phyloP scores from a whole-genome alignment of 2,113 vertebrate species.

The Romanogobio albipinnatus region DNA sequence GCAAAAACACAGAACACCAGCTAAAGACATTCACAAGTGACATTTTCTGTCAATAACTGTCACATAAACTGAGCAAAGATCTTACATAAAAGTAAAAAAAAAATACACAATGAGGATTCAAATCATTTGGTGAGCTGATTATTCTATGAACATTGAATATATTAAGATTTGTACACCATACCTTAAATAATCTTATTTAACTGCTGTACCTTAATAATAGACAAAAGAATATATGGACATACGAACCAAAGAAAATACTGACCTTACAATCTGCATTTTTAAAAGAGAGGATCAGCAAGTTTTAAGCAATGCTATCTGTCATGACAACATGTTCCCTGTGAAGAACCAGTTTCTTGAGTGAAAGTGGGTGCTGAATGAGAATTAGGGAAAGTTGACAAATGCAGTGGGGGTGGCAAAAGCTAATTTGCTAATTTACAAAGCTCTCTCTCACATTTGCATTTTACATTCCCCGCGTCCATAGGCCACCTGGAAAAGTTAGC shows the following conservation, averaged over 20 bases:
- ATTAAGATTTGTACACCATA: neutral
- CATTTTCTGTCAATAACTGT: neutral
- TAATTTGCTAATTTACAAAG: constrained; percentile 55
- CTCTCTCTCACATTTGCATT: constrained; percentile 51
- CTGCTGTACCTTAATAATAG: neutral
- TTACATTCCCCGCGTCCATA: constrained; percentile 7
- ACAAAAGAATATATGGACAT: neutral
- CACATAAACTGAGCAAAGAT: neutral
- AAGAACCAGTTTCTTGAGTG: constrained; percentile 32
- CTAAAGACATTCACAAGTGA: neutral
- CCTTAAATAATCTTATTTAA: neutral
- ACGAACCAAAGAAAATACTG: constrained; percentile 5
- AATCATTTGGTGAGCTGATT: neutral
- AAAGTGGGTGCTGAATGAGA: constrained; percentile 17
- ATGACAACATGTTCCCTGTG: constrained; percentile 38
- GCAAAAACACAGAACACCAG: neutral
- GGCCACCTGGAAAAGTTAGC: constrained; percentile 43
- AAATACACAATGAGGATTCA: neutral
- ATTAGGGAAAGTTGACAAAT: constrained; percentile 36
- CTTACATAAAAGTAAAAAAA: neutral
- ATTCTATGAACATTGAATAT: neutral
- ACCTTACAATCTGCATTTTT: constrained; percentile 52
- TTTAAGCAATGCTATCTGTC: constrained; percentile 32
- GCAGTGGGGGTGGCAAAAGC: constrained; percentile 5
- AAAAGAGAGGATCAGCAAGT: constrained; percentile 18